Conservation (phyloP, 2,888 invertebrate species). For the Phytoseiulus persimilis region DNA sequence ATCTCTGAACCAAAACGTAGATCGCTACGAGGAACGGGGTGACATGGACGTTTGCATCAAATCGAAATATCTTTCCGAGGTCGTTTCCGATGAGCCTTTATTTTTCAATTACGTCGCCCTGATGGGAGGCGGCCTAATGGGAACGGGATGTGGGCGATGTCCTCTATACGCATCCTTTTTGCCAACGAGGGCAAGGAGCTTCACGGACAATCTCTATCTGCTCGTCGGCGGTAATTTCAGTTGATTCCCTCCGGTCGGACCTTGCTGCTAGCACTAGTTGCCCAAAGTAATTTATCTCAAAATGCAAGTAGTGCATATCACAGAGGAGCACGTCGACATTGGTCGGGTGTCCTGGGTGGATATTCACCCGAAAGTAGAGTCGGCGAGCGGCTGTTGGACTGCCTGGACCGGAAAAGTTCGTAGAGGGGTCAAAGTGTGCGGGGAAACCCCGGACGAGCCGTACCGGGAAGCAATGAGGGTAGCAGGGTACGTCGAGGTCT, state of each 20-base stretch:
- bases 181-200: neutral
- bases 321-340: neutral
- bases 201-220: neutral
- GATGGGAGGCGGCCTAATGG: neutral
- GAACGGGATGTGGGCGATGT: neutral
- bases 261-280: neutral
- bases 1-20: no score
- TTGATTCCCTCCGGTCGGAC: neutral
- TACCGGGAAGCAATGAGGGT: neutral
- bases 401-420: neutral
- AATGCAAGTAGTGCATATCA: conserved; percentile 5
- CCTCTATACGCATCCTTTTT: neutral
- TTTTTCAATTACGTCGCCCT: neutral
- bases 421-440: neutral
- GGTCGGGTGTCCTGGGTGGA: neutral
- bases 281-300: neutral
- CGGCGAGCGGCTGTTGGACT: neutral
- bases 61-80: no score
- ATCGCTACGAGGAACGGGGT: no score
- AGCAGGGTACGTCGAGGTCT: neutral
- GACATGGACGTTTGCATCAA: no score
- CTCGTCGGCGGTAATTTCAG: neutral
- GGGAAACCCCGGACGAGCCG: neutral
- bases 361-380: neutral
- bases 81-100: neutral